A percentile compares a stretch with the other conserved stretches of the same genome.
Evolutionary conservation across 2,888 invertebrate genomes (phyloP).

Genomic region (Coleophora deauratella): DNA sequence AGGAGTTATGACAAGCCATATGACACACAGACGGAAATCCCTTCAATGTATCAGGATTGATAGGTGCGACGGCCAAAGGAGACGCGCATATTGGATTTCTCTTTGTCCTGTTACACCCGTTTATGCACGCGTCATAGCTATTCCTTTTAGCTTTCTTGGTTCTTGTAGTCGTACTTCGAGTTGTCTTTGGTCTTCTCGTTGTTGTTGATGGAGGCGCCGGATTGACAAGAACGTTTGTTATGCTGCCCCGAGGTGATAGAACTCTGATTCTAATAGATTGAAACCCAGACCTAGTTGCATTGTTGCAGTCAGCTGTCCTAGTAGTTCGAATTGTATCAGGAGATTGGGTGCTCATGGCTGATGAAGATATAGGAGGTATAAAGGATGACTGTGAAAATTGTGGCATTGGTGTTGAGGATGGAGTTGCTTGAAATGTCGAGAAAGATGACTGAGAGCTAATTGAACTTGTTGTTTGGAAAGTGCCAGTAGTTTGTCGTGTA

Average conservation of each 20-base stretch:
- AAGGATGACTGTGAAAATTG: background rate
- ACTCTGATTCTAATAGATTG: conserved; percentile 44
- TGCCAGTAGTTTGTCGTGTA: background rate
- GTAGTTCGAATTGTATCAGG: background rate
- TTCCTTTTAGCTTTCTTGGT: conserved; percentile 24
- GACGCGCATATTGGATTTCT: conserved; percentile 52
- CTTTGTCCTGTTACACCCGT: conserved; percentile 38
- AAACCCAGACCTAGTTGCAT: conserved; percentile 5
- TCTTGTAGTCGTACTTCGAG: conserved; percentile 30
- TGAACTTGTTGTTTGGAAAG: background rate
- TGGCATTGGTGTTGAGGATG: background rate
- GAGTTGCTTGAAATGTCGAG: conserved; percentile 3
- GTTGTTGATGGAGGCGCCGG: conserved; percentile 25
- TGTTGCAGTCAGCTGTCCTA: conserved; percentile 4
- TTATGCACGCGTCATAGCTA: conserved; percentile 47
- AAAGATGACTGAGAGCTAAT: background rate
- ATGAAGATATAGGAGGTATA: background rate
- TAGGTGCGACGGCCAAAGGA: conserved; percentile 36
- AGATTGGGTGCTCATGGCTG: background rate
- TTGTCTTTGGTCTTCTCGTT: conserved; percentile 29
- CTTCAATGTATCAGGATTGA: conserved; percentile 49
- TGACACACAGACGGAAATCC: conserved; percentile 64
- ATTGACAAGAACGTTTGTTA: conserved; percentile 49
- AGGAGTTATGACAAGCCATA: conserved; percentile 64
- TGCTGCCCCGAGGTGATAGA: conserved; percentile 43